phyloP scores from a whole-genome alignment of 2,888 invertebrate species.

The Ligdia adustata region DNA sequence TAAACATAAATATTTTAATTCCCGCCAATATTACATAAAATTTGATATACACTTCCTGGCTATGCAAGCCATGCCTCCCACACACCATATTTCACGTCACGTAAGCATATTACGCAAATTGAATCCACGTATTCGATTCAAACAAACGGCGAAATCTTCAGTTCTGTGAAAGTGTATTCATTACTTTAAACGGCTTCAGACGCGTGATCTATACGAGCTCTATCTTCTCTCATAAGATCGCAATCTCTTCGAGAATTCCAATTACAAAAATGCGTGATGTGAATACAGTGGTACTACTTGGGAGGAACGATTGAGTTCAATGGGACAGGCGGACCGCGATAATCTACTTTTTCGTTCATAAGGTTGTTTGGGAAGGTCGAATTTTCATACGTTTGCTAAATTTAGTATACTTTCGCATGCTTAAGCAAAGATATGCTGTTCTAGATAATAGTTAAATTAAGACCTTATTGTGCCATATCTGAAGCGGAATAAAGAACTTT shows the following conservation, averaged over 20 bases:
- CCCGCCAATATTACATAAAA: too few relatives aligned
- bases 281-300: slow-evolving; percentile 44
- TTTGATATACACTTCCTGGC: too few relatives aligned
- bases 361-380: too few relatives aligned
- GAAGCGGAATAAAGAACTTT: too few relatives aligned
- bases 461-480: too few relatives aligned
- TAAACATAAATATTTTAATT: too few relatives aligned
- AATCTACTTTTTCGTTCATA: too few relatives aligned
- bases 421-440: too few relatives aligned
- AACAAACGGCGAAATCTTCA: slow-evolving; percentile 21
- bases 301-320: slow-evolving; percentile 8
- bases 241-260: slow-evolving; percentile 71
- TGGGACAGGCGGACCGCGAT: slow-evolving; percentile 4
- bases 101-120: slow-evolving; percentile 29
- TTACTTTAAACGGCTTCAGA: slow-evolving; percentile 48
- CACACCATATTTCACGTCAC: slow-evolving; percentile 22
- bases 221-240: slow-evolving; percentile 65
- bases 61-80: too few relatives aligned
- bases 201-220: slow-evolving; percentile 62
- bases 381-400: too few relatives aligned
- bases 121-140: slow-evolving; percentile 28
- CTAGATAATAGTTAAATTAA: too few relatives aligned
- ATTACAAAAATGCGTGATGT: slow-evolving; percentile 65
- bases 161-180: slow-evolving; percentile 39
- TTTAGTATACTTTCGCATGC: too few relatives aligned